Conservation (phyloP, 2,797 vertebrate species). For the Parauchenoglanis ngamensis region DNA sequence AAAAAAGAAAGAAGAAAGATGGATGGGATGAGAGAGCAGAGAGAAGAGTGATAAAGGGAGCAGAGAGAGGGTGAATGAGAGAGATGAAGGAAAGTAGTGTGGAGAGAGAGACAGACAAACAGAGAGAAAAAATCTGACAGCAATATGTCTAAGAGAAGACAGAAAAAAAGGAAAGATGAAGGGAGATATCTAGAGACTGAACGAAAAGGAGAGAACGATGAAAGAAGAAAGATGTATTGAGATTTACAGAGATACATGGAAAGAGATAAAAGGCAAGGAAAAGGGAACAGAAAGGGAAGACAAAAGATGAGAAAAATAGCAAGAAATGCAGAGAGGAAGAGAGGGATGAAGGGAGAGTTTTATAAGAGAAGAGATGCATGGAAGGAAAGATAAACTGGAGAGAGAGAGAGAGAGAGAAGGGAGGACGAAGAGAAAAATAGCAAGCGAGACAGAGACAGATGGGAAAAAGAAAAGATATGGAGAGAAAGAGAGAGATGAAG, state of each 20-base stretch:
- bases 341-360: not conserved
- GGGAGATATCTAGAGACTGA: not conserved
- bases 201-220: slow-evolving; percentile 27
- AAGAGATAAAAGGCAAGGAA: slow-evolving; percentile 10
- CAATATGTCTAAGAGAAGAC: not conserved
- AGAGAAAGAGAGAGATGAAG: not conserved
- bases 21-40: not conserved
- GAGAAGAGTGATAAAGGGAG: slow-evolving; percentile 50
- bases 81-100: not conserved
- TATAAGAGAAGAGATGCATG: not conserved
- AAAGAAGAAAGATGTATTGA: not conserved
- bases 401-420: not conserved
- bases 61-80: slow-evolving; percentile 53
- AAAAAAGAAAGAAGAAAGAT: not conserved
- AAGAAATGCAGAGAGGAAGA: not conserved
- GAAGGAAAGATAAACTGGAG: not conserved
- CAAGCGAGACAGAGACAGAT: slow-evolving; percentile 21
- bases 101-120: not conserved
- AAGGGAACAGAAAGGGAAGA: not conserved
- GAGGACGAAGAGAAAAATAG: slow-evolving; percentile 2
- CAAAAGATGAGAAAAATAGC: not conserved
- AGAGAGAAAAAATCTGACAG: not conserved
- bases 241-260: slow-evolving; percentile 30
- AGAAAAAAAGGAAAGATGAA: not conserved
- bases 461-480: slow-evolving; percentile 38